Base-by-base conservation (phyloP, 2,113 vertebrate species). In the Hymenochirus boettgeri region DNA sequence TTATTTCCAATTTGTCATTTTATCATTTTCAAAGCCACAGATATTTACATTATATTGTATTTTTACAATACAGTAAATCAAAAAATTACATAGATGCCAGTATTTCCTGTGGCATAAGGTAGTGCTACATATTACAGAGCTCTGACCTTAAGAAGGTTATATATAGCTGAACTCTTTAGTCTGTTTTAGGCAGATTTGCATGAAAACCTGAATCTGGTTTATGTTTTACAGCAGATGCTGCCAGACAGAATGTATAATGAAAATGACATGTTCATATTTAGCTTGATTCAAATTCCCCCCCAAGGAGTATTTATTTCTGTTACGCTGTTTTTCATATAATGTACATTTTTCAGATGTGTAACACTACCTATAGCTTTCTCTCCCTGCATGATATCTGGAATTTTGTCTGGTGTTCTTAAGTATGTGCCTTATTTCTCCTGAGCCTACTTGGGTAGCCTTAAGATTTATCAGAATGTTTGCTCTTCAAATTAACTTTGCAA, bases 301-400 rank as follows among this genome's bases (percentile, higher is more conserved):
- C 27, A 46, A 54, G 51, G 25, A 26, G 25, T 29, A 25, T 64
- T 27, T 37, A 51, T 52, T 53, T 53, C 35, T 13, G 5, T 31
- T 46, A 10, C 18, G 26, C 48, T 62, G 21, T 52, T 54, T 46
- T 54, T 56, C 31, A 56, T 64, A 21, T 56, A 46, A 22, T 35
- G 25, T 54, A 48, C 55, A 53, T 63, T 46, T 57, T 57, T 45
- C 35, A 55, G 22, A 24, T 52, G 35, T 54, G 37, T 54, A 63
- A 42, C n/a, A 4, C 27, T 29, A 21, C 25, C 33, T 42, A 21
- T n/a, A 31, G 45, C 13, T 15, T 35, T 35, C 7, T 35, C 13
- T 35, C 13, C 10, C 29, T 31, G 29, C 29, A 31, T 31, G 8
- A 7, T 12, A 35, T 7, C 31, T 35, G 31, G 15, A 42, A 17